Evolutionary conservation across 2,113 vertebrate species (phyloP).

Genomic region (Poecile atricapillus): DNA sequence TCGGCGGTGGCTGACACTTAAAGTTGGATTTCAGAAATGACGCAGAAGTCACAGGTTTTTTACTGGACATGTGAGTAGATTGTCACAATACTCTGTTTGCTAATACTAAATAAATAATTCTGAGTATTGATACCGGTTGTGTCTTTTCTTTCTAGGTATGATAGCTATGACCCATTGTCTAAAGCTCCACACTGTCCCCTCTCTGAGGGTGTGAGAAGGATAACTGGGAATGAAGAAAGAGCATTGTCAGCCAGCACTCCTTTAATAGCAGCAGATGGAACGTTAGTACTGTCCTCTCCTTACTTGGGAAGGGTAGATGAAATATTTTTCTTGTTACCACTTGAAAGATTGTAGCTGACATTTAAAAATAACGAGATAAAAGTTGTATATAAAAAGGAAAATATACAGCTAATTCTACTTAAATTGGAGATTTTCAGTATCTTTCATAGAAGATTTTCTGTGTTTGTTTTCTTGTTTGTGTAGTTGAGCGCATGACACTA

Average conservation of each 20-base stretch:
- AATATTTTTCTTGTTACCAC: neutral
- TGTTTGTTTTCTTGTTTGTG: neutral
- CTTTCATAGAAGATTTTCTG: neutral
- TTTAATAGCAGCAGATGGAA: constrained; percentile 11
- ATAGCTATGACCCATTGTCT: neutral
- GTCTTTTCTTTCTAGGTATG: neutral
- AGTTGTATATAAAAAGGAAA: neutral
- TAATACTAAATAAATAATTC: neutral
- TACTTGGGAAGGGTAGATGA: neutral
- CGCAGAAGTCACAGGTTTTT: neutral
- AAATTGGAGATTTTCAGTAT: neutral
- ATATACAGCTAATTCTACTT: neutral
- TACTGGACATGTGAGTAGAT: constrained; percentile 19
- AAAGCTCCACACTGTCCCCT: neutral
- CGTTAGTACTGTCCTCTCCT: neutral
- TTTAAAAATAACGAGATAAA: neutral
- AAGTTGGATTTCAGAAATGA: constrained; percentile 6
- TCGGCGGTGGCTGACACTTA: neutral
- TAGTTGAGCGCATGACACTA: neutral
- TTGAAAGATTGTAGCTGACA: neutral
- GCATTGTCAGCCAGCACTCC: neutral
- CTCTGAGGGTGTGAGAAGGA: neutral
- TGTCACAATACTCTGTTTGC: accelerated
- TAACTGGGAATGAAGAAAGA: neutral
- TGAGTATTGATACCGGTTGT: neutral